Evolutionary conservation across 2,888 invertebrate species (phyloP).

Genomic region (Scelioninae gen. 1): DNA sequence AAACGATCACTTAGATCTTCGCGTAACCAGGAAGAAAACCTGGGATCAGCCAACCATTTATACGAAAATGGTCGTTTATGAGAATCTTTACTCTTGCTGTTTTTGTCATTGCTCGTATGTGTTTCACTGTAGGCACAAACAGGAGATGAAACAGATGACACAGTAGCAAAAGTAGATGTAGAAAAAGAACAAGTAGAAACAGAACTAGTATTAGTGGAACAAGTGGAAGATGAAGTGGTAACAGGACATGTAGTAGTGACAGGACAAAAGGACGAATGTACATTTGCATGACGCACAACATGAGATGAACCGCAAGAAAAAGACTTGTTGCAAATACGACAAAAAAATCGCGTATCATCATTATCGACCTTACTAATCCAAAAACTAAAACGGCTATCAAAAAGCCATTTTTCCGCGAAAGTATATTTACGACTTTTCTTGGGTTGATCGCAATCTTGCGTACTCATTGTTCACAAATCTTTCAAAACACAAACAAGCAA

Average conservation of each 20-base stretch:
- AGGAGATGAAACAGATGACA: not conserved
- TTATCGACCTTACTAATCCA: no score
- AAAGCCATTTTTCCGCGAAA: no score
- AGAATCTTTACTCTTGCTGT: not conserved
- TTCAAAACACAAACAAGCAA: no score
- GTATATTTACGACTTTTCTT: no score
- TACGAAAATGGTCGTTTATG: no score
- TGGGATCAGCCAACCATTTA: no score
- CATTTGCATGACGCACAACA: conserved; percentile 10
- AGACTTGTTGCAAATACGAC: conserved; percentile 8
- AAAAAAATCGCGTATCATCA: not conserved
- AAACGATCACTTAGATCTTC: not conserved
- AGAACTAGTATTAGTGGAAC: not conserved
- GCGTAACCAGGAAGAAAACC: no score
- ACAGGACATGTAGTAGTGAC: no score
- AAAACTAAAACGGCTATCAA: no score
- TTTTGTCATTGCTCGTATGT: not conserved
- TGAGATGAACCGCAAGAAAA: conserved; percentile 20
- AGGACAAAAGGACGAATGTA: not conserved
- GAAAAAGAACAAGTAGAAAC: not conserved
- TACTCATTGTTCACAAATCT: no score
- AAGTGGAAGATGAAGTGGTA: not conserved
- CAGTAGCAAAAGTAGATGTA: not conserved
- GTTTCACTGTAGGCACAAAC: not conserved
- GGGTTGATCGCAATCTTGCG: no score